phyloP scores from a whole-genome alignment of 1,140 invertebrate species.

The Melipona quadrifasciata region DNA sequence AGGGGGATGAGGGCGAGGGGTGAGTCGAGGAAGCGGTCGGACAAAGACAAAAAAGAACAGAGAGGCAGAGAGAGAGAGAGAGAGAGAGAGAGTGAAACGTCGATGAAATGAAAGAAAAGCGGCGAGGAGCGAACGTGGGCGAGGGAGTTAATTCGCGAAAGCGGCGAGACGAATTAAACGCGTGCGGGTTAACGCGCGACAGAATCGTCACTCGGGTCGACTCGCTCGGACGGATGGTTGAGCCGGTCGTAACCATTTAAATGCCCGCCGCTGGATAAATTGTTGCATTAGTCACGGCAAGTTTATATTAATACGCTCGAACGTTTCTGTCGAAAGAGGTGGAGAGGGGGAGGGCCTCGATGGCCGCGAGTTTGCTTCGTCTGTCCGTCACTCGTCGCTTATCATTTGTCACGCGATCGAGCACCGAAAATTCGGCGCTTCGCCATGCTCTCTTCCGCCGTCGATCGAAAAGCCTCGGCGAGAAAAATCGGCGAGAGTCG shows the following conservation, averaged over 20 bases:
- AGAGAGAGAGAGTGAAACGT: not conserved
- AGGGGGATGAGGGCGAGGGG: not conserved
- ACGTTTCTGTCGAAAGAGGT: not conserved
- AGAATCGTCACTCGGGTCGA: constrained; percentile 74
- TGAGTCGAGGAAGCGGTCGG: too few species aligned
- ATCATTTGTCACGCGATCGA: too few species aligned
- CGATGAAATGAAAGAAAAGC: constrained; percentile 40
- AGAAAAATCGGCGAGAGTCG: too few species aligned
- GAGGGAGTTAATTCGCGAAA: constrained; percentile 76
- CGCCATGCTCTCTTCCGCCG: too few species aligned
- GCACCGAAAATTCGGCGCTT: too few species aligned
- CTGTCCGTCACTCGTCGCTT: too few species aligned
- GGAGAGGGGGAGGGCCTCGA: not conserved
- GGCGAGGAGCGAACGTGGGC: constrained; percentile 72
- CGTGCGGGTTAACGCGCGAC: constrained; percentile 78
- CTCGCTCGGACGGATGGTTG: constrained; percentile 52
- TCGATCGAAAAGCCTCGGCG: too few species aligned
- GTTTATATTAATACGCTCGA: constrained; percentile 76
- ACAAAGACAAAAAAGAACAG: not conserved
- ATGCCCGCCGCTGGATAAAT: constrained; percentile 76
- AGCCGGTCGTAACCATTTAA: constrained; percentile 80
- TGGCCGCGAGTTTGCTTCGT: not conserved
- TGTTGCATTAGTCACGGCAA: constrained; percentile 79
- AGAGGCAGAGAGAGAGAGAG: not conserved
- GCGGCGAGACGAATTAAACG: constrained; percentile 78